A percentile compares a stretch with the other conserved stretches of the same genome.
Evolutionary conservation across 2,113 vertebrate genomes (phyloP).

Genomic region (Sminthopsis crassicaudata): DNA sequence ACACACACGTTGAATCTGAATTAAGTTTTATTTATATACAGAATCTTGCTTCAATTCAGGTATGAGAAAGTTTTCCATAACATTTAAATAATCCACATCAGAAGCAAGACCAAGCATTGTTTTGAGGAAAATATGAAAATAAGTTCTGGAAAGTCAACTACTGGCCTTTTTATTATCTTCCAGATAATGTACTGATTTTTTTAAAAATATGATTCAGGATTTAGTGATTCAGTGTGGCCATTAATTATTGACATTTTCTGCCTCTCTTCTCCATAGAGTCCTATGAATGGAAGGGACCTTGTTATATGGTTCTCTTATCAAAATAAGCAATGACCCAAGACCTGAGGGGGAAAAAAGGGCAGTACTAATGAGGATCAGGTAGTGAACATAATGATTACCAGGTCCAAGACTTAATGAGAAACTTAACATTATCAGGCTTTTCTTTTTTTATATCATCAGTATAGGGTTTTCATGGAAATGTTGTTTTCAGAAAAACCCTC

Average conservation of each 20-base stretch:
- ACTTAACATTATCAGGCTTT: background rate
- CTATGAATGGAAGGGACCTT: constrained; percentile 20
- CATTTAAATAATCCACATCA: constrained; percentile 26
- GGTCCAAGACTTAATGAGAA: background rate
- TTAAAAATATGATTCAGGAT: background rate
- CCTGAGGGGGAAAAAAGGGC: constrained; percentile 20
- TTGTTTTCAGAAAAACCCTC: constrained; percentile 32
- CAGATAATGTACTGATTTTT: background rate
- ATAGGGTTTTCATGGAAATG: constrained; percentile 3
- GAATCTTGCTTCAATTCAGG: background rate
- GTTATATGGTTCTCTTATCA: constrained; percentile 41
- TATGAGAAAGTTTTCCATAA: background rate
- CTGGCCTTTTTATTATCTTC: constrained; percentile 12
- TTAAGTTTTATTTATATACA: constrained; percentile 6
- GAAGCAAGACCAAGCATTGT: constrained; percentile 35
- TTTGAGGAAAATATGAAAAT: constrained; percentile 41
- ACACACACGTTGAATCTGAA: no score
- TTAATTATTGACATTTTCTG: constrained; percentile 55
- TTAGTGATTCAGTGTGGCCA: background rate
- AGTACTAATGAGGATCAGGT: constrained; percentile 44
- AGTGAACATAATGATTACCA: background rate
- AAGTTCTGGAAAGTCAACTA: constrained; percentile 11
- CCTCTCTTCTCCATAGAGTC: constrained; percentile 39
- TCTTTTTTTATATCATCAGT: background rate
- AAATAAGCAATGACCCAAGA: constrained; percentile 49